A percentile compares a stretch with the other conserved stretches of the same genome.
These are phyloP conservation scores for Amaurobius ferox DNA, from an alignment of 2,888 invertebrate genomes.

Conservation along the genomic window DNA sequence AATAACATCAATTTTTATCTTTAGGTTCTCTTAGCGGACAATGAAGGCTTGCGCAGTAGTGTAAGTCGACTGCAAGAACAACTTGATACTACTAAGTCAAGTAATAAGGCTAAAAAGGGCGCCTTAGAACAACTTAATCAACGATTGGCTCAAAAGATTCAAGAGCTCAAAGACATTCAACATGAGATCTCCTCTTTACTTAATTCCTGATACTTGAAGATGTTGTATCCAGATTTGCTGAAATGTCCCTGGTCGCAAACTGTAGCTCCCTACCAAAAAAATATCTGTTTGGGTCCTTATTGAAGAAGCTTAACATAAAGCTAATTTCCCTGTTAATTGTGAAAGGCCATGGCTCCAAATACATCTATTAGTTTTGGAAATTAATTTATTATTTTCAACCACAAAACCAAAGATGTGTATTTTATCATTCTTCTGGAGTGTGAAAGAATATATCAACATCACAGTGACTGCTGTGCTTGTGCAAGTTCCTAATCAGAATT, in stretches of 20 bases:
- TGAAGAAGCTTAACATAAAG: slow-evolving; percentile 47
- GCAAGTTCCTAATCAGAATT: slow-evolving; percentile 64
- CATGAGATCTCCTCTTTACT: slow-evolving; percentile 89
- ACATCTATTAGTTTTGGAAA: slow-evolving; percentile 34
- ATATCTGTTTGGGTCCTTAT: slow-evolving; percentile 60
- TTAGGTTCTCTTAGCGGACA: slow-evolving; percentile 82
- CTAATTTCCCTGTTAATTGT: slow-evolving; percentile 32
- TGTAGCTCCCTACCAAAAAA: slow-evolving; percentile 67
- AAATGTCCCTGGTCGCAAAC: slow-evolving; percentile 59
- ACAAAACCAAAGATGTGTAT: slow-evolving; percentile 61
- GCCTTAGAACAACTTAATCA: slow-evolving; percentile 88
- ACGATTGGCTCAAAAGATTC: slow-evolving; percentile 88
- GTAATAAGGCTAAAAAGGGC: slow-evolving; percentile 88
- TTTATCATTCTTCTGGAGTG: slow-evolving; percentile 49
- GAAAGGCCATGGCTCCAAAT: slow-evolving; percentile 39
- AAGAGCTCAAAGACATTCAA: slow-evolving; percentile 88
- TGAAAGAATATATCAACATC: slow-evolving; percentile 50
- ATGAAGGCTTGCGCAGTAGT: slow-evolving; percentile 83
- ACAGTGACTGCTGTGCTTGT: slow-evolving; percentile 49
- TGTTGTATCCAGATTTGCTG: slow-evolving; percentile 36
- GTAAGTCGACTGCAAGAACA: slow-evolving; percentile 86
- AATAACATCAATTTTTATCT: too few relatives aligned
- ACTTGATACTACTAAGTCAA: slow-evolving; percentile 86
- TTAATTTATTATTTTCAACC: slow-evolving; percentile 27
- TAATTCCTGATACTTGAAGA: slow-evolving; percentile 73